phyloP scores from a whole-genome alignment of 2,113 vertebrate genomes.

The Melanocharis versteri region DNA sequence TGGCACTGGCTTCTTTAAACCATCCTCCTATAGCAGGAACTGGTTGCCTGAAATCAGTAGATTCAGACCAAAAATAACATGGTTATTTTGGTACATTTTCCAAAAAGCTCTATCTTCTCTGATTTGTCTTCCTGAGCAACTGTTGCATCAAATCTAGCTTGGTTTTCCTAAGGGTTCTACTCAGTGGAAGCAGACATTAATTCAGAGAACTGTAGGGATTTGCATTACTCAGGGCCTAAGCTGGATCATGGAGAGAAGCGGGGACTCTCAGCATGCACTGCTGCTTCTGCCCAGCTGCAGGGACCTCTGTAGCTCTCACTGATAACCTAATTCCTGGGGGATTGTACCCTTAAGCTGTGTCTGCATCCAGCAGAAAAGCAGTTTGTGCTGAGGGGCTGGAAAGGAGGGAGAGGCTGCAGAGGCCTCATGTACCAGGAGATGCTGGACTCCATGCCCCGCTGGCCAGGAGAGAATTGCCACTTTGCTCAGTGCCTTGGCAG shows the following conservation, averaged over 20 bases:
- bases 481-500: not conserved
- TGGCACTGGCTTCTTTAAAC: not conserved
- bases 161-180: not conserved
- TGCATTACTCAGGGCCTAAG: not conserved
- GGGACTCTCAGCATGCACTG: not conserved
- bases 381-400: not conserved
- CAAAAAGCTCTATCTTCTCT: not conserved
- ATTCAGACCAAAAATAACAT: not conserved
- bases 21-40: not conserved
- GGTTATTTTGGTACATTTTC: not conserved
- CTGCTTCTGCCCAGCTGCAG: not conserved
- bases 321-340: not conserved
- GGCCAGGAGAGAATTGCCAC: not conserved
- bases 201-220: not conserved
- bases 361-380: not conserved
- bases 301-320: not conserved
- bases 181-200: not conserved
- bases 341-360: not conserved
- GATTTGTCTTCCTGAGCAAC: not conserved
- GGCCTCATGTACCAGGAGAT: not conserved
- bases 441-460: not conserved
- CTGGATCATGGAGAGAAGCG: not conserved
- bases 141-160: not conserved
- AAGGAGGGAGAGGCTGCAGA: not conserved
- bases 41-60: not conserved